Evolutionary conservation across 1,140 invertebrate species (phyloP).

Genomic region (Andricus grossulariae): DNA sequence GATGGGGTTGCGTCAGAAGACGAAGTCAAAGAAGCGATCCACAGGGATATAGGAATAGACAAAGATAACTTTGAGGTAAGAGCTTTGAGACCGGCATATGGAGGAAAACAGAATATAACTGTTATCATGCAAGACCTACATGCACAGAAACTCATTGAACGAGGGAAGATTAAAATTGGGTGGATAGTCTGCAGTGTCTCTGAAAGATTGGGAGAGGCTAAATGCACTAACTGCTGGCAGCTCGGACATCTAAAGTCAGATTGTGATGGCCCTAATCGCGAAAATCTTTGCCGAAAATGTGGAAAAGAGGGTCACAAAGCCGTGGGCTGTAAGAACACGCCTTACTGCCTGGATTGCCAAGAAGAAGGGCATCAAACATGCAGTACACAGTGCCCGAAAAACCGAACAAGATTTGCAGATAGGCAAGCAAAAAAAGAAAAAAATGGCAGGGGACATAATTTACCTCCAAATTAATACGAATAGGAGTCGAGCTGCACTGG

Average conservation of each 20-base stretch:
- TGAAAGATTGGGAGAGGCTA: neutral
- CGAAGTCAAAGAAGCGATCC: slow-evolving; percentile 8
- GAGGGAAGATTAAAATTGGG: neutral
- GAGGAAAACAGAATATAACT: neutral
- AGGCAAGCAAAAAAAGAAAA: no score
- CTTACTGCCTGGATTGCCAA: slow-evolving; percentile 19
- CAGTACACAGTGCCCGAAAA: no score
- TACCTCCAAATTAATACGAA: no score
- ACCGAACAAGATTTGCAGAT: no score
- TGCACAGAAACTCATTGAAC: neutral
- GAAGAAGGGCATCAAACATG: no score
- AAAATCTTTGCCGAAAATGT: slow-evolving; percentile 31
- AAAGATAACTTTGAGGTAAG: neutral
- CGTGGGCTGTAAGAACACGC: neutral
- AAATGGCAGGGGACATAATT: no score
- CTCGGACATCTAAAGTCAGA: slow-evolving; percentile 17
- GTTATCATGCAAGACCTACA: neutral
- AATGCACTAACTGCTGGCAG: slow-evolving; percentile 41
- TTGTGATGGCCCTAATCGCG: slow-evolving; percentile 20
- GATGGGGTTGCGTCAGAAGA: slow-evolving; percentile 31
- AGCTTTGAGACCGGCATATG: slow-evolving; percentile 6
- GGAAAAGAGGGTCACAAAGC: slow-evolving; percentile 33
- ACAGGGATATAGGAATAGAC: no score
- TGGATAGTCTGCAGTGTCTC: neutral
- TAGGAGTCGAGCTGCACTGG: no score